Conservation (phyloP, 2,888 invertebrate species). For the Iphiclides podalirius region DNA sequence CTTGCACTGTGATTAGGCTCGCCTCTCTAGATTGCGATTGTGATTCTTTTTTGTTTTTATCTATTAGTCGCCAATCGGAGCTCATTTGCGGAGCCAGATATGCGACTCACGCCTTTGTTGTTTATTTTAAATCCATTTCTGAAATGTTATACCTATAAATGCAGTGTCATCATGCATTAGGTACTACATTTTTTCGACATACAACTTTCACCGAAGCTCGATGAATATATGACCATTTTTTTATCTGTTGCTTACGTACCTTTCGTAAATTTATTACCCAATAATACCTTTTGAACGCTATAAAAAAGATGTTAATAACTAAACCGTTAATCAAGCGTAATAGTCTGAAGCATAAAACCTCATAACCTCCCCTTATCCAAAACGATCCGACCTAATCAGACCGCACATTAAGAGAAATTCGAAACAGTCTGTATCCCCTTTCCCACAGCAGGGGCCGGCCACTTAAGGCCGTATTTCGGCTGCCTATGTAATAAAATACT, state of each 20-base stretch:
- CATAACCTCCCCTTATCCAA: conserved; percentile 34
- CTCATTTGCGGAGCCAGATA: conserved; percentile 35
- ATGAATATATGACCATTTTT: no score
- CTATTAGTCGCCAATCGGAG: conserved; percentile 43
- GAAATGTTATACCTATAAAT: no score
- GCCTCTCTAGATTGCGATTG: conserved; percentile 54
- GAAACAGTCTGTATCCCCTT: conserved; percentile 50
- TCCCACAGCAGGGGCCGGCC: conserved; percentile 55
- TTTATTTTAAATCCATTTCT: no score
- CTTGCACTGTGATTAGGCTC: conserved; percentile 64
- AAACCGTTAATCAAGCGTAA: conserved; percentile 12
- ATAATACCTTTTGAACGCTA: no score
- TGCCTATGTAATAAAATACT: conserved; percentile 73
- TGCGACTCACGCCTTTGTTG: not conserved
- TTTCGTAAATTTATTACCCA: no score
- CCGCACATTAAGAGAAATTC: conserved; percentile 46
- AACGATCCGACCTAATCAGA: conserved; percentile 45
- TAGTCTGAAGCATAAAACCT: conserved; percentile 7
- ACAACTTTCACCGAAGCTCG: no score
- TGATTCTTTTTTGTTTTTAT: conserved; percentile 53
- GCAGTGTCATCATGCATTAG: no score
- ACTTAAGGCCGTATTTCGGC: conserved; percentile 58
- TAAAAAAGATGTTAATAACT: no score
- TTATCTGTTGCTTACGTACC: no score
- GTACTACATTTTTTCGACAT: no score